A percentile compares a stretch with the other conserved stretches of the same genome.
phyloP scores from a whole-genome alignment of 2,113 vertebrate species.

The Crocuta crocuta region DNA sequence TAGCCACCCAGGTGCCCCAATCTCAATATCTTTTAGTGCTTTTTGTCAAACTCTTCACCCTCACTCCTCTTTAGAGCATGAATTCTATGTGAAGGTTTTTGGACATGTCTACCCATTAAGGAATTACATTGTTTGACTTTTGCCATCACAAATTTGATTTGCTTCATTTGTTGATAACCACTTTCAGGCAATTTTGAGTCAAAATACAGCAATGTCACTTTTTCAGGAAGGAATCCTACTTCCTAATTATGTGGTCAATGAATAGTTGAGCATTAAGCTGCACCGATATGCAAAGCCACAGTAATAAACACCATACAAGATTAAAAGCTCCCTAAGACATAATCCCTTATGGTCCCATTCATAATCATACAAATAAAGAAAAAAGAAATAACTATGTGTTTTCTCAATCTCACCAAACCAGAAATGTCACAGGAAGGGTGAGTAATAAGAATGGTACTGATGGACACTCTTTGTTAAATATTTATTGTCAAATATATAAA shows the following conservation, averaged over 20 bases:
- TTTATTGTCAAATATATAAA: background rate
- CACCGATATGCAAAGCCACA: constrained; percentile 13
- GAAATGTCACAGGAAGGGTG: background rate
- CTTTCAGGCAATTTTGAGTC: background rate
- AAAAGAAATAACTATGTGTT: background rate
- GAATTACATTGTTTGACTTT: background rate
- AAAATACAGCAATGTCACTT: background rate
- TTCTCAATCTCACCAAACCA: background rate
- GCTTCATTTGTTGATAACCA: background rate
- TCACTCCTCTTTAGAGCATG: background rate
- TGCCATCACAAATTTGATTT: background rate
- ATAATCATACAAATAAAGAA: background rate
- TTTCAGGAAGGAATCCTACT: background rate
- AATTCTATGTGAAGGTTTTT: background rate
- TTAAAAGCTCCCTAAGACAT: background rate
- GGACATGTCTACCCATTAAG: background rate
- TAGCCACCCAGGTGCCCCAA: no score
- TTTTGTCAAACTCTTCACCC: background rate
- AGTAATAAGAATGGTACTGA: rapidly evolving
- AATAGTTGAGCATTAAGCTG: background rate
- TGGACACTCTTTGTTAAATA: background rate
- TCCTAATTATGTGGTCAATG: background rate
- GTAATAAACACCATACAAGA: background rate
- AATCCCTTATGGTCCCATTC: background rate
- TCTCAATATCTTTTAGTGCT: background rate